Conservation (phyloP, 2,888 invertebrate genomes). For the Cancer borealis region DNA sequence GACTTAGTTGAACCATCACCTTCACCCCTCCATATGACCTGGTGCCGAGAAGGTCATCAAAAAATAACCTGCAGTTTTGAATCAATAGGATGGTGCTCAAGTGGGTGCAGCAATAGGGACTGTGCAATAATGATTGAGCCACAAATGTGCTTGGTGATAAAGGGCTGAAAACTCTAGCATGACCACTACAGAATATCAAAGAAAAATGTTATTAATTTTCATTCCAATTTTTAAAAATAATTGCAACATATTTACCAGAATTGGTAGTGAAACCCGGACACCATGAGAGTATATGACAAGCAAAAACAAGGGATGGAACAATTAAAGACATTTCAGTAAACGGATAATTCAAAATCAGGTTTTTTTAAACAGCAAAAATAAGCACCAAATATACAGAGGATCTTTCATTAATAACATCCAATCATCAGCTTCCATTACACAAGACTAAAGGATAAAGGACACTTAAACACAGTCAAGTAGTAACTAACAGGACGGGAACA, state of each 20-base stretch:
- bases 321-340: neutral
- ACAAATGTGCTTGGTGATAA: conserved; percentile 30
- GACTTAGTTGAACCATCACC: neutral
- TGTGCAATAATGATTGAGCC: conserved; percentile 28
- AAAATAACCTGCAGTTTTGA: neutral
- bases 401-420: neutral
- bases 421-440: conserved; percentile 33
- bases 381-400: neutral
- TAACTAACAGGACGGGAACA: neutral
- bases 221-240: conserved; percentile 27
- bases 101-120: conserved; percentile 24
- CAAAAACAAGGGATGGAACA: neutral
- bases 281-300: neutral
- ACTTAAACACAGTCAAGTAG: neutral
- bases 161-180: neutral
- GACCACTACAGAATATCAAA: neutral
- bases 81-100: neutral
- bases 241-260: conserved; percentile 14
- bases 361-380: neutral
- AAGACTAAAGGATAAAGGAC: neutral
- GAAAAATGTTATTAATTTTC: neutral
- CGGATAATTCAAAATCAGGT: neutral
- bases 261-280: neutral
- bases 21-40: neutral
- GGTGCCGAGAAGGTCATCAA: neutral